Conservation (phyloP, 2,888 invertebrate species). For the Rhagonycha lutea region DNA sequence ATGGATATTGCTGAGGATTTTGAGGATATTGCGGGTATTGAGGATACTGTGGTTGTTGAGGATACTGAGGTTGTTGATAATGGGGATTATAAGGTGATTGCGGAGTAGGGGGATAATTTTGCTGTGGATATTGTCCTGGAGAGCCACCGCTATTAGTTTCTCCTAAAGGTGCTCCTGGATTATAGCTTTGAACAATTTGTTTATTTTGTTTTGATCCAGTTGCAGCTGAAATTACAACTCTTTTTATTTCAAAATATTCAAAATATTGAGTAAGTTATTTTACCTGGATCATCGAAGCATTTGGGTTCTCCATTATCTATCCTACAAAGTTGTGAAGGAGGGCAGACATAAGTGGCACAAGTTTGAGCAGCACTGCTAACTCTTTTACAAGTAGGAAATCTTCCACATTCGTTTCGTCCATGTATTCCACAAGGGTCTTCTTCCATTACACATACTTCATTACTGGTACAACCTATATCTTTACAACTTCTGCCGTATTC, state of each 20-base stretch:
- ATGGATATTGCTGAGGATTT: slow-evolving; percentile 11
- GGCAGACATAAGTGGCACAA: slow-evolving; percentile 51
- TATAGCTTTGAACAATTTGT: slow-evolving; percentile 12
- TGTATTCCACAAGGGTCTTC: slow-evolving; percentile 72
- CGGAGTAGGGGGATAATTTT: slow-evolving; percentile 12
- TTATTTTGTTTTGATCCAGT: slow-evolving; percentile 8
- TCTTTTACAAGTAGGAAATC: slow-evolving; percentile 54
- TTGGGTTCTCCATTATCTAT: slow-evolving; percentile 51
- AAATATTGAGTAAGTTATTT: neutral
- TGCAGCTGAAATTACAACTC: neutral
- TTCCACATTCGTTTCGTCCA: slow-evolving; percentile 55
- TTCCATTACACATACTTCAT: slow-evolving; percentile 71
- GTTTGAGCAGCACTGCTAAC: slow-evolving; percentile 38
- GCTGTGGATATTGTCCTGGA: neutral
- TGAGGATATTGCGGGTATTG: slow-evolving; percentile 14
- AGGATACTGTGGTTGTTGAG: slow-evolving; percentile 13
- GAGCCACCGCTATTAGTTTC: neutral
- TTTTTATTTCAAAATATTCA: neutral
- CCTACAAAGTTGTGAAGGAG: slow-evolving; percentile 51
- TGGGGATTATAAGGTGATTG: slow-evolving; percentile 1
- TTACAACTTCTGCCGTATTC: slow-evolving; percentile 79
- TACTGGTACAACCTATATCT: slow-evolving; percentile 77
- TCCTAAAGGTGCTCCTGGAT: neutral
- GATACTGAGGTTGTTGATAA: slow-evolving; percentile 3
- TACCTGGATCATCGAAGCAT: slow-evolving; percentile 48